Base-by-base conservation (phyloP, 2,797 vertebrate genomes). In the Enteromius trimaculatus region DNA sequence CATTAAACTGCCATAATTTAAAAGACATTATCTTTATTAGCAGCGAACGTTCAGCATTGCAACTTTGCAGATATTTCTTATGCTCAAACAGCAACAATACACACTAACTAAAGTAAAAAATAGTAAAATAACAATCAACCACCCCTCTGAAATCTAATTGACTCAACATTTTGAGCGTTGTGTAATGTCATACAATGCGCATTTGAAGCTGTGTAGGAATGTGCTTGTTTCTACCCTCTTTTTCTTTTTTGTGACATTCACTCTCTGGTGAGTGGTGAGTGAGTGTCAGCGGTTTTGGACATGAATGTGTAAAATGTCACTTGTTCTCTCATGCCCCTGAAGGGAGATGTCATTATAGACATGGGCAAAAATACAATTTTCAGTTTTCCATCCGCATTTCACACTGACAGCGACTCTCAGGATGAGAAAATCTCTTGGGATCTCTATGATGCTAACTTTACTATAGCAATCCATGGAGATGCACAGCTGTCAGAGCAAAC, bases 281-380 rank as follows among this genome's bases (percentile, higher is more conserved):
- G 39, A 78, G 26, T 49, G 77, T 78, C 77, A 78, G 60, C 3
- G 19, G 42, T 51, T 64, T 78, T 78, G 42, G 42, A 51, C 17
- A 78, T 65, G 42, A n/a, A 66, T 66, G 60, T 66, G 42, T 34
- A 65, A 78, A 65, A 65, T 78, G 17, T 34, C 11, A 19, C 62
- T 78, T 64, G 49, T 78, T 66, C 26, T 66, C 60, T 78, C 17
- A 49, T 51, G 26, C 2, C 8, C 42, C 60, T 79, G 39, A 19
- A 47, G 77, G 42, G 60, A 79, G 29, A 8, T 49, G 26, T 37
- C 58, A 64, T 64, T 42, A 66, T 78, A 49, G 60, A 78, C 74
- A 75, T 31, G 19, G 9, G 29, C 26, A 77, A 62, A 78, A 71
- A 44, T 16, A 31, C 31, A 49, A 47, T 23, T 1, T 78, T 2